phyloP scores from a whole-genome alignment of 2,888 invertebrate species.

The Thymelicus acteon region DNA sequence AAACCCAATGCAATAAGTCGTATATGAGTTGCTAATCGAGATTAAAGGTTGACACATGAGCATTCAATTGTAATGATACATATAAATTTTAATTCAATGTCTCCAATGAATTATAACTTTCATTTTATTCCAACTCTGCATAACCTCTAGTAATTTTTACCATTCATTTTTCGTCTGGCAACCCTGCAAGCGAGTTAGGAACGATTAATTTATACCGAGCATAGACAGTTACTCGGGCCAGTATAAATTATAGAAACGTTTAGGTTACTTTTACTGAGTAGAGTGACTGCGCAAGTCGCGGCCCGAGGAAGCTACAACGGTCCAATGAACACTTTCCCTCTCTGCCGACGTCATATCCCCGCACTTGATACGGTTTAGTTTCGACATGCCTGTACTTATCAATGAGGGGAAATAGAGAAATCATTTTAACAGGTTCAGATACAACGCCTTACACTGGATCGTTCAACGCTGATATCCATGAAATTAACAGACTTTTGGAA shows the following conservation, averaged over 20 bases:
- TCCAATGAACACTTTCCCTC: constrained; percentile 78
- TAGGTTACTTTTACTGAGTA: constrained; percentile 60
- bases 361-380: constrained; percentile 39
- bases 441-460: neutral
- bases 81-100: no score
- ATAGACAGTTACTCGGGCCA: constrained; percentile 20
- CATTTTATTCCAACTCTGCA: no score
- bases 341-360: constrained; percentile 63
- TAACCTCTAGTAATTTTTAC: no score
- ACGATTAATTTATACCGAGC: constrained; percentile 23
- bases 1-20: no score
- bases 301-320: constrained; percentile 65
- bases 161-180: neutral
- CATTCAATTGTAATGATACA: no score
- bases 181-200: neutral
- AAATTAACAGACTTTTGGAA: no score
- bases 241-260: constrained; percentile 52
- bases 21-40: no score
- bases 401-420: constrained; percentile 34
- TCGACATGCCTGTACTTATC: constrained; percentile 37
- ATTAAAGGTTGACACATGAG: no score
- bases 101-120: no score
- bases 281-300: constrained; percentile 28
- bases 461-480: neutral
- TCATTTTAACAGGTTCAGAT: constrained; percentile 1